Evolutionary conservation across 2,797 vertebrate genomes (phyloP).

Genomic region (Pipistrellus pipistrellus): DNA sequence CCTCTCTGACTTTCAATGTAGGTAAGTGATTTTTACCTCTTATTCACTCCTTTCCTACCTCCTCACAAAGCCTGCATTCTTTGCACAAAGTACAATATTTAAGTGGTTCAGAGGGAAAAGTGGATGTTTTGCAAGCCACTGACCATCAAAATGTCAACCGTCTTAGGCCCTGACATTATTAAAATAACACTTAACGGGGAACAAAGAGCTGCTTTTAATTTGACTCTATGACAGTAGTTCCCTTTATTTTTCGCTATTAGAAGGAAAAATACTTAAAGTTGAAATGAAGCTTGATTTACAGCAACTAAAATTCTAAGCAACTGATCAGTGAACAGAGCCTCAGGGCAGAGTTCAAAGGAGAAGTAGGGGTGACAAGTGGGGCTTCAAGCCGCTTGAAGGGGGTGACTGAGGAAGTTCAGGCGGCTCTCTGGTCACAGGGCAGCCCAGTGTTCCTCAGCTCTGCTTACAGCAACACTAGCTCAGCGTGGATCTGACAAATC

Average conservation of each 20-base stretch:
- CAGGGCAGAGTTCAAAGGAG: conserved; percentile 26
- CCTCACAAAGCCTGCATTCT: not conserved
- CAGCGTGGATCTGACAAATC: not conserved
- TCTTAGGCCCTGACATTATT: not conserved
- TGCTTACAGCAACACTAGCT: not conserved
- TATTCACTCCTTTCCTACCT: not conserved
- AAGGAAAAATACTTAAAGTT: conserved; percentile 7
- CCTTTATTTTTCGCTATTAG: conserved; percentile 26
- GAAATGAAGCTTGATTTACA: conserved; percentile 53
- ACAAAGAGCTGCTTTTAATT: conserved; percentile 34
- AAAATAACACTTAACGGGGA: conserved; percentile 15
- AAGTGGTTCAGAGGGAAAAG: not conserved
- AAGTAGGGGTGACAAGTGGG: not conserved
- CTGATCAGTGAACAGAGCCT: conserved; percentile 18
- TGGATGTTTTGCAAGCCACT: not conserved
- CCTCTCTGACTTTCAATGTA: not conserved
- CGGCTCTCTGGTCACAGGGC: not conserved
- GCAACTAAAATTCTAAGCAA: conserved; percentile 55
- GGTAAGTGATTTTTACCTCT: not conserved
- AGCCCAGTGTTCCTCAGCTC: not conserved
- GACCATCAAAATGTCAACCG: not conserved
- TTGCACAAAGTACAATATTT: conserved; percentile 23
- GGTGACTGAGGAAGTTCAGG: not conserved
- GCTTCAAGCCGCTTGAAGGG: not conserved
- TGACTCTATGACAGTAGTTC: conserved; percentile 8